Conservation (phyloP, 2,888 invertebrate species). For the Chaitophorus viminalis region DNA sequence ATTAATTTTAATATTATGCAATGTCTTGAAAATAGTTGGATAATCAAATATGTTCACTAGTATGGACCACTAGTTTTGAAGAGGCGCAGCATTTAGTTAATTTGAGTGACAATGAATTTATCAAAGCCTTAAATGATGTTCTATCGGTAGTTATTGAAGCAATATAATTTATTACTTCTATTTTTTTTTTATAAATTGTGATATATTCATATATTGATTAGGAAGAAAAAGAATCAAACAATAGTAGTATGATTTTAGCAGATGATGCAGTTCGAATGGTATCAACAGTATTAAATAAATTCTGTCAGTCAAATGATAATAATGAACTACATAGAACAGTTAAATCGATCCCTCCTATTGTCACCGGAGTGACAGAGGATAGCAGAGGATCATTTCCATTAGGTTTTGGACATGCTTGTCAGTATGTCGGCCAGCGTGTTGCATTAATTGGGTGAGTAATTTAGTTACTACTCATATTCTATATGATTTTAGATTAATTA, state of each 20-base stretch:
- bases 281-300: constrained; percentile 47
- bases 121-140: constrained; percentile 85
- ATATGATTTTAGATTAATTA: constrained; percentile 2
- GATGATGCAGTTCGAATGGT: constrained; percentile 47
- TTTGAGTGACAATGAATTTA: constrained; percentile 81
- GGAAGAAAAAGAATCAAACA: constrained; percentile 63
- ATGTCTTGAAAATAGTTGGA: constrained; percentile 71
- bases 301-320: constrained; percentile 38
- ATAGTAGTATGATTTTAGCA: constrained; percentile 43
- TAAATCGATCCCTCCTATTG: constrained; percentile 74
- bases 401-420: constrained; percentile 87
- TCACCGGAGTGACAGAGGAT: constrained; percentile 71
- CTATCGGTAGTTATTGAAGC: constrained; percentile 71
- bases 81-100: constrained; percentile 80
- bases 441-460: constrained; percentile 83
- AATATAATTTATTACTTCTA: not conserved
- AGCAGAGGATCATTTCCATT: constrained; percentile 92
- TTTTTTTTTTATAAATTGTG: constrained; percentile 11
- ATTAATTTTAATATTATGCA: constrained; percentile 47
- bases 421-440: constrained; percentile 83
- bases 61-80: constrained; percentile 86
- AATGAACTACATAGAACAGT: constrained; percentile 42
- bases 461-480: constrained; percentile 23
- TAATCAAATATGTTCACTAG: constrained; percentile 83
- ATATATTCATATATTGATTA: constrained; percentile 41